phyloP scores from a whole-genome alignment of 2,888 invertebrate species.

The Lochmaea crataegi region DNA sequence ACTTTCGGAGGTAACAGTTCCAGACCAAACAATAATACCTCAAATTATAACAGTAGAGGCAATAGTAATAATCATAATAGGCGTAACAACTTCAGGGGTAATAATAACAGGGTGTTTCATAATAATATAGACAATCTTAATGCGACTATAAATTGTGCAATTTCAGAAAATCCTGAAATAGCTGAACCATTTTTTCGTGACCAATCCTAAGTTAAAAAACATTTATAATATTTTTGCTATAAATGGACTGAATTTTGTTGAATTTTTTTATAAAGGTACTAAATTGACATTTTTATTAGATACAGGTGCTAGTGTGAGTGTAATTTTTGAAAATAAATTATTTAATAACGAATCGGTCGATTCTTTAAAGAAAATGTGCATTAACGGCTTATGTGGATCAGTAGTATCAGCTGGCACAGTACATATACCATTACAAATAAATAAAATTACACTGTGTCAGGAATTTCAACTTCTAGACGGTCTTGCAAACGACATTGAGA shows the following conservation, averaged over 20 bases:
- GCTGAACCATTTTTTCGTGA: background rate
- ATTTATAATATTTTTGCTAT: background rate
- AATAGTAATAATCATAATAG: too few relatives aligned
- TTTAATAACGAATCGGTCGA: conserved; percentile 27
- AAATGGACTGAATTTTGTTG: conserved; percentile 4
- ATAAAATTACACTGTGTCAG: conserved; percentile 28
- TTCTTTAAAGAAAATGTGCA: conserved; percentile 23
- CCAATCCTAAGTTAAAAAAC: background rate
- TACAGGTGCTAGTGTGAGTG: conserved; percentile 28
- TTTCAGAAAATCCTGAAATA: background rate
- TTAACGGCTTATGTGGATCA: conserved; percentile 32
- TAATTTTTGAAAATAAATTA: conserved; percentile 28
- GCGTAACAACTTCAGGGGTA: background rate
- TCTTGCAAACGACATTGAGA: conserved; percentile 16
- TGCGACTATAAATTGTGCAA: background rate
- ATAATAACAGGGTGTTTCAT: background rate
- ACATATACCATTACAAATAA: conserved; percentile 29
- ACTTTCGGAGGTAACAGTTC: too few relatives aligned
- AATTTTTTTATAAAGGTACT: background rate
- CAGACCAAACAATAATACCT: too few relatives aligned
- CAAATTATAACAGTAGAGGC: too few relatives aligned
- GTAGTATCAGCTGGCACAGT: conserved; percentile 30
- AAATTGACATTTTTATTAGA: conserved; percentile 13
- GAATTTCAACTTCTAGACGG: conserved; percentile 33
- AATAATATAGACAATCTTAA: background rate